Base-by-base conservation (phyloP, 1,140 invertebrate species). In the Drosophila mayri region DNA sequence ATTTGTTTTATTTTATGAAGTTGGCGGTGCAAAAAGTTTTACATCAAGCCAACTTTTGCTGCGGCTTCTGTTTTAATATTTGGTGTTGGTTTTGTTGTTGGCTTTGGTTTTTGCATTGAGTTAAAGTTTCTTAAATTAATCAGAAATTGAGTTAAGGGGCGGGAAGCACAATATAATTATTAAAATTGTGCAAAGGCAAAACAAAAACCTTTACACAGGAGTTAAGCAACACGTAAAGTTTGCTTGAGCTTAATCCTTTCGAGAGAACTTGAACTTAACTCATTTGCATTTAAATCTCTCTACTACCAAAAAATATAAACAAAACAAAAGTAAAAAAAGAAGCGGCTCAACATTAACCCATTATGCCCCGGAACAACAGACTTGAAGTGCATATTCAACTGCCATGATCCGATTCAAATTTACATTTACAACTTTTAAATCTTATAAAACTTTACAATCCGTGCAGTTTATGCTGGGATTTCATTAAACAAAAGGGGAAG, bases 1-100 rank as follows among this genome's bases (percentile, higher is more conserved):
- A 87, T 90, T 87, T 87, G 76, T 84, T 90, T 90, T 84, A 77
- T 73, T 88, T 88, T 83, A 76, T 87, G 66, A 79, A 82, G 61
- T 65, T 79, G 75, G 55, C 59, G 64, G 75, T 66, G 75, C 44
- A 75, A 74, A 72, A 82, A 79, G 59, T 85, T 84, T 62, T 52
- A 70, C 76, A 74, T 86, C 63, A 78, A 71, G 61, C 47, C 38
- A 81, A 85, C 67, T 81, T 76, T 75, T 75, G 62, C 22, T 63
- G 54, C 44, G 37, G 66, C 65, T 72, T 35, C 37, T 50, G 52
- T n/a, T 55, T 55, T 55, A 55, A 38, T 55, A 55, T 55, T 16
- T 55, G n/a, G 52, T 25, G 35, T 25, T 38, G 35, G 5, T 55
- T 7, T 32, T 18, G 8, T 18, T 55, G 41, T 25, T 40, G 74